Conservation (phyloP, 2,888 invertebrate species). For the Stramonita haemastoma region DNA sequence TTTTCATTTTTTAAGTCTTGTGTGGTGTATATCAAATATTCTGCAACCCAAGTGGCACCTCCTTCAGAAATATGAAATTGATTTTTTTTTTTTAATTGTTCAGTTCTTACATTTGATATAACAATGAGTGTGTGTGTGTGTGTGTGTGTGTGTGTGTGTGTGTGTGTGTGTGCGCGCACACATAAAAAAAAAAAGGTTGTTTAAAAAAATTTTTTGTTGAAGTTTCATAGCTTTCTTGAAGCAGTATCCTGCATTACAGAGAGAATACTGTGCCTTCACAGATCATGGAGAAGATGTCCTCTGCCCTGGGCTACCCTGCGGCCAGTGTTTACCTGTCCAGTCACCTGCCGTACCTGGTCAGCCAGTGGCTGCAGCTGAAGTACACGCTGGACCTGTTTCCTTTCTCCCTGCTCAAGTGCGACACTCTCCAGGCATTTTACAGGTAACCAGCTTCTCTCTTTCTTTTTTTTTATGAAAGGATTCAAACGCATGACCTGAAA, state of each 20-base stretch:
- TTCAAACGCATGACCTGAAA: neutral
- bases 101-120: too few species aligned
- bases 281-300: constrained; percentile 63
- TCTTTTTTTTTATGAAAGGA: too few species aligned
- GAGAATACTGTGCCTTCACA: constrained; percentile 47
- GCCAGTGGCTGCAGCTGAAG: constrained; percentile 66
- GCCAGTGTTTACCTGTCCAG: constrained; percentile 54
- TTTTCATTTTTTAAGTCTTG: too few species aligned
- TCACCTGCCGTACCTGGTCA: constrained; percentile 69
- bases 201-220: neutral
- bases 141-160: neutral
- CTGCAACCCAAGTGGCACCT: neutral
- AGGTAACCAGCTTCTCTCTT: constrained; percentile 51
- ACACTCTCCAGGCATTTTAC: constrained; percentile 58
- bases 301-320: constrained; percentile 55
- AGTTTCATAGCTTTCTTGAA: neutral
- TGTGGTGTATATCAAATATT: neutral
- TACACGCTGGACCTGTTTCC: constrained; percentile 64
- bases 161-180: neutral
- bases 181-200: neutral
- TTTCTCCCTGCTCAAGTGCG: constrained; percentile 58
- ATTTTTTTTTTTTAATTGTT: neutral
- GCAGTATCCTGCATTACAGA: neutral
- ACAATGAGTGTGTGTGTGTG: neutral
- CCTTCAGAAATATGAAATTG: neutral